Evolutionary conservation across 1,140 invertebrate genomes (phyloP), one percentile per base, ranked within the genome.

Genomic region (Papilio helenus): DNA sequence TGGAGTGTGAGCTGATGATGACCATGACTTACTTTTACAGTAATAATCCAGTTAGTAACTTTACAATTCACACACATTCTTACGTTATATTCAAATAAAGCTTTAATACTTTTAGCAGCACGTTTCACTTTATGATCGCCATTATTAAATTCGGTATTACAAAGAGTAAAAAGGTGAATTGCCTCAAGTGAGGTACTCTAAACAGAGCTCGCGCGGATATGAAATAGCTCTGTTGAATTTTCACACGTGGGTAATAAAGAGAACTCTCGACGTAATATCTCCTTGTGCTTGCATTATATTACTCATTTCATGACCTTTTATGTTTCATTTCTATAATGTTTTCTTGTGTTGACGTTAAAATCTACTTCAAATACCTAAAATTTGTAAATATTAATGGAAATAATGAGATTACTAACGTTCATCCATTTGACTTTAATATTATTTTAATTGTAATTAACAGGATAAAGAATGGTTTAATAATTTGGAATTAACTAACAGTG

Each of bases 221-320:
- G 61, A 65, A 65, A 65, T 65, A 34, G 61, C 61, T 65, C 61
- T 65, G 61, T 65, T 65, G 61, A 65, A 65, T 65, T 65, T 65
- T 65, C 61, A 65, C 61, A 65, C 61, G 61, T 65, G 61, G 26
- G 26, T 65, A 65, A 65, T 65, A 68, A 68, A 68, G 61, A 26
- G 61, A 58, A 20, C 61, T 68, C 61, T 68, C 26, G 0, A 16
- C 23, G 61, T 68, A 68, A 68, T 68, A 68, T 68, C 61, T 68
- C 26, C 61, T 68, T 68, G 26, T 68, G 61, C 23, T 26, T 61
- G 58, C 58, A 61, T 61, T 61, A 61, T 68, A 68, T 68, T 68
- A 68, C 61, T 34, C 61, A 68, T 68, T 68, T 68, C 26, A 68
- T 68, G 61, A 14, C 61, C 10, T 29, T 68, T 68, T 68, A 68